A percentile compares a stretch with the other conserved stretches of the same genome.
Evolutionary conservation across 1,140 invertebrate genomes (phyloP).

Genomic region (Elysia chlorotica): DNA sequence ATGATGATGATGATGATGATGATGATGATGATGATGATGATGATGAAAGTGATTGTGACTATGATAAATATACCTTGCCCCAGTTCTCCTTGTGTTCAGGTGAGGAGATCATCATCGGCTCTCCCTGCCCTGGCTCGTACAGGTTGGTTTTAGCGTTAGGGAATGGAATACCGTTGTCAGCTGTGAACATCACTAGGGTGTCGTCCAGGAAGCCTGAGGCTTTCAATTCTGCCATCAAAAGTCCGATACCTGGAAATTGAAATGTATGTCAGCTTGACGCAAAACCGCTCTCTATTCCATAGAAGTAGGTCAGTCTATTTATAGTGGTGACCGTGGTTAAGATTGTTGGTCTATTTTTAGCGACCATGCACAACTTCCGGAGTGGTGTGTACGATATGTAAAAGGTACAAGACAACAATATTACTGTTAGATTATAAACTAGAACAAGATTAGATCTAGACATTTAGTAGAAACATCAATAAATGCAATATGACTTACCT

Average conservation of each 20-base stretch:
- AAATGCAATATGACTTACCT: too few species aligned
- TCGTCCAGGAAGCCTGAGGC: slow-evolving; percentile 71
- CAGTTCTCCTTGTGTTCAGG: slow-evolving; percentile 68
- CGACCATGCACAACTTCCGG: too few species aligned
- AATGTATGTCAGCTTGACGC: too few species aligned
- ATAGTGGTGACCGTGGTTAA: too few species aligned
- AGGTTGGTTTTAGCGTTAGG: slow-evolving; percentile 84
- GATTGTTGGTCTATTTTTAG: too few species aligned
- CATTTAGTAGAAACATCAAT: too few species aligned
- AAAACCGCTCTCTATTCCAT: too few species aligned
- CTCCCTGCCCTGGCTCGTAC: slow-evolving; percentile 78
- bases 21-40: slow-evolving; percentile 17
- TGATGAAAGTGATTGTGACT: slow-evolving; percentile 62
- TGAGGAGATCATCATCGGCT: slow-evolving; percentile 80
- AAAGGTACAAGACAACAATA: too few species aligned
- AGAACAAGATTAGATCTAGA: too few species aligned
- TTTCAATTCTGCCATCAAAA: slow-evolving; percentile 79
- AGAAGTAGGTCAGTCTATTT: too few species aligned
- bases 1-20: slow-evolving; percentile 13
- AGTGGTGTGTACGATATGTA: too few species aligned
- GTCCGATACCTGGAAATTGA: slow-evolving; percentile 78
- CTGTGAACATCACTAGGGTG: slow-evolving; percentile 84
- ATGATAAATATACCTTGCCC: slow-evolving; percentile 31
- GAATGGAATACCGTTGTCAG: slow-evolving; percentile 90
- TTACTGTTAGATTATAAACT: too few species aligned